Evolutionary conservation across 2,888 invertebrate species (phyloP), one percentile per base, ranked within the genome.

Genomic region (Gnatocerus cornutus): DNA sequence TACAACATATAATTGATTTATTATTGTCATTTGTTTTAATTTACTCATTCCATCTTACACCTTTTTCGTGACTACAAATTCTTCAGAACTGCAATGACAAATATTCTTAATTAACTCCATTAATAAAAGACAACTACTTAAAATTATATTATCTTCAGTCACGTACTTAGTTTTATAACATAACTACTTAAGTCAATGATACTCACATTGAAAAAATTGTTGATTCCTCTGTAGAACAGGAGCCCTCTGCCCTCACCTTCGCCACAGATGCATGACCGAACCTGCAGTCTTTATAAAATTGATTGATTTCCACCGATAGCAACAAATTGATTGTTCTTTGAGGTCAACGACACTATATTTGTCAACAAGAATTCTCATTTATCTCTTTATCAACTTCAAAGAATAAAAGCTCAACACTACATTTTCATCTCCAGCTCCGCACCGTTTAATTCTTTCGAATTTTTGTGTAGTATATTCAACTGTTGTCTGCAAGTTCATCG

Each of bases 311-410:
- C 43, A 39, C 43, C 6, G 12, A 58, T 27, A 12, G 6, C 48
- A 27, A 48, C 48, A 48, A 16, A 21, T 48, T 48, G 16, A 58
- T 33, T 59, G 59, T 59, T 48, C 46, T 46, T 48, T 9, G 33
- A 46, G 59, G 59, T 59, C 59, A 59, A 59, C 46, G 59, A 59
- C 59, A 59, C 46, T 27, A 3, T 14, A 59, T 46, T 46, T 46
- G 59, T 59, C 33, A 59, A 58, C 56, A 58, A 14, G 6, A 13
- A n/a, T 33, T 33, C 1, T n/a, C 2, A 33, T n/a, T 33, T 33
- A 33, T 33, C n/a, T n/a, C 1, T 9, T 33, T 33, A 27, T 48
- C 27, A 21, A 27, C 27, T 48, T 21, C 21, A 21, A 21, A 21
- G 21, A n/a, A n/a, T n/a, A n/a, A n/a, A n/a, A n/a, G 21, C 21